Base-by-base conservation (phyloP, 2,113 vertebrate species). In the Monarcha castaneiventris region DNA sequence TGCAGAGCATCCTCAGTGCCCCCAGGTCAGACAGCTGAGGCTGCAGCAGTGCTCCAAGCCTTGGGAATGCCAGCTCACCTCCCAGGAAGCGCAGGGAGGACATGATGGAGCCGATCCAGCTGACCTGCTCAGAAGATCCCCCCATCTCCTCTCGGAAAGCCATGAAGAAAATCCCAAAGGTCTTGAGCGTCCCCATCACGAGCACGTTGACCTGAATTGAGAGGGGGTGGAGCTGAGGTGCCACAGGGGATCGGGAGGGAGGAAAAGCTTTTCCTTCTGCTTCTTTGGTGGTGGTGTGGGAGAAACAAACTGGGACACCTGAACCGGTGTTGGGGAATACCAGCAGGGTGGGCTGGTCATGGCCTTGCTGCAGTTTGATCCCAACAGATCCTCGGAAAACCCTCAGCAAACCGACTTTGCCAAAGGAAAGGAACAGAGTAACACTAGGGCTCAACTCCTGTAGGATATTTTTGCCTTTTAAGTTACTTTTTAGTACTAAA, bases 61-160 rank as follows among this genome's bases (percentile, higher is more conserved):
- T 49, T 25, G 25, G 49, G 23, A 49, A 49, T 49, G 49, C 25
- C 48, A 7, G 32, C 96, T 95, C 78, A 99, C 99, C 99, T 98
- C 98, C 99, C 33, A 98, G 98, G 89, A 99, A 98, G 88, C 98
- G 98, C 77, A 99, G 97, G 37, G 99, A 98, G 10, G 98, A 99
- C 99, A 99, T 99, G 96, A 99, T 98, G 84, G 99, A 99, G 56
- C 99, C 99, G 2, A 99, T 99, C 99, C 99, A 99, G 90, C 99
- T 98, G 97, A 98, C 96, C 87, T 99, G 98, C 96, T 99, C 98
- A 0, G 99, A 97, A 2, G 98, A 99, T 63, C 98, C 98, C 41
- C 98, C 98, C 95, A 99, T 98, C 68, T 99, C 98, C 89, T 99
- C 99, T 96, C 98, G 98, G 96, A 99, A 98, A 26, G 98, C 98